These are phyloP conservation scores for Salpingus planirostris DNA, from an alignment of 2,888 invertebrate species.

Conservation along the genomic window DNA sequence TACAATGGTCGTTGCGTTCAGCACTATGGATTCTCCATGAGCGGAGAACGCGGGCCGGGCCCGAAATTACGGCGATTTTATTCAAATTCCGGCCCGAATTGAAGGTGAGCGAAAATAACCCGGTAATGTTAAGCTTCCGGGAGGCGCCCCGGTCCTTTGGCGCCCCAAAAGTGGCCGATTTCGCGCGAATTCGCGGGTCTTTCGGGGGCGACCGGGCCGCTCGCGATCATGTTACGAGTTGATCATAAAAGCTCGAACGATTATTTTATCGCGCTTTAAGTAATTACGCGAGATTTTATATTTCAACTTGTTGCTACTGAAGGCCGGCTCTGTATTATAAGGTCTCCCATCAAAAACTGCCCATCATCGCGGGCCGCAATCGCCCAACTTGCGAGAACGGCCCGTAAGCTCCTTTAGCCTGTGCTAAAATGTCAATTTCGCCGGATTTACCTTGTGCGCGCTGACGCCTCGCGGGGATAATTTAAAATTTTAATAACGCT, in stretches of 20 bases:
- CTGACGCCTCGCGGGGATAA: too few relatives aligned
- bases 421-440: too few relatives aligned
- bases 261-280: constrained; percentile 35
- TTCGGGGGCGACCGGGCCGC: constrained; percentile 11
- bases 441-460: too few relatives aligned
- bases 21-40: constrained; percentile 33
- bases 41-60: constrained; percentile 24
- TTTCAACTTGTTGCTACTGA: constrained; percentile 32
- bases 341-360: too few relatives aligned
- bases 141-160: neutral
- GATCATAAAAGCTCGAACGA: constrained; percentile 37
- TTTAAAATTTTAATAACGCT: too few relatives aligned
- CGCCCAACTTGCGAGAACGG: too few relatives aligned
- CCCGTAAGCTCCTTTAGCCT: too few relatives aligned
- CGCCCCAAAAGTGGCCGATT: neutral
- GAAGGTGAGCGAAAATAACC: constrained; percentile 24
- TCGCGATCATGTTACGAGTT: constrained; percentile 37
- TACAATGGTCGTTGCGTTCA: constrained; percentile 38
- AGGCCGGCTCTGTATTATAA: too few relatives aligned
- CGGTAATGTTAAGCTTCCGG: constrained; percentile 11
- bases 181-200: constrained; percentile 1
- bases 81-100: constrained; percentile 29
- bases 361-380: too few relatives aligned
- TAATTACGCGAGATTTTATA: constrained; percentile 38
- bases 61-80: constrained; percentile 26